phyloP scores from a whole-genome alignment of 2,888 invertebrate species.

The Spodoptera exigua region DNA sequence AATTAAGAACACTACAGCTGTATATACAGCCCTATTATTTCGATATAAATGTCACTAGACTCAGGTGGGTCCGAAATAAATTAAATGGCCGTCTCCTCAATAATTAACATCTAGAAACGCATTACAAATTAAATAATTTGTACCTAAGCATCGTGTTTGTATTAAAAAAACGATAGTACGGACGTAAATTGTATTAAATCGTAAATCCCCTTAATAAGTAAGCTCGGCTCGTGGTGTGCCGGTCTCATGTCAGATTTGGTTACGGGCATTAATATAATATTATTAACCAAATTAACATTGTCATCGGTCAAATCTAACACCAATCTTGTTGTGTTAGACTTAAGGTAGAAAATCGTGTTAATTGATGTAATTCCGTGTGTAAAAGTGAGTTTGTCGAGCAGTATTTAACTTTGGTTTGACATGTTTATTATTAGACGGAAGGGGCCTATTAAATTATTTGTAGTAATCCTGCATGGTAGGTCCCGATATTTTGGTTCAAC shows the following conservation, averaged over 20 bases:
- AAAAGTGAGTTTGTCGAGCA: conserved; percentile 66
- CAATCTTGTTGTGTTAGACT: conserved; percentile 35
- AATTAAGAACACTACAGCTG: conserved; percentile 49
- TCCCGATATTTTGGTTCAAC: conserved; percentile 81
- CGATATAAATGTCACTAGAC: conserved; percentile 72
- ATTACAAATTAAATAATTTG: conserved; percentile 86
- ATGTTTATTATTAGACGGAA: conserved; percentile 87
- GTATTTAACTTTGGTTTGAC: conserved; percentile 84
- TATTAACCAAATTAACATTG: conserved; percentile 62
- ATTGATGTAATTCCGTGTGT: conserved; percentile 33
- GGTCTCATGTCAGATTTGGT: conserved; percentile 85
- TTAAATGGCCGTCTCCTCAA: conserved; percentile 69
- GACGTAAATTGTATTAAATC: conserved; percentile 82
- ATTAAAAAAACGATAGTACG: conserved; percentile 75
- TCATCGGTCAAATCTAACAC: conserved; percentile 21
- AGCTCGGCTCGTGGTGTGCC: conserved; percentile 77
- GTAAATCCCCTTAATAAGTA: conserved; percentile 84
- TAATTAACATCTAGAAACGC: conserved; percentile 83
- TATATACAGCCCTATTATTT: conserved; percentile 70
- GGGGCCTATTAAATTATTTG: conserved; percentile 87
- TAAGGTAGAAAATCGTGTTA: conserved; percentile 59
- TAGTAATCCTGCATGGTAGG: conserved; percentile 82
- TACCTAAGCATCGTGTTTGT: conserved; percentile 82
- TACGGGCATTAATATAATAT: conserved; percentile 80
- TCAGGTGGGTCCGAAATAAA: conserved; percentile 73